Percentiles rank a stretch among this genome's conserved stretches.
Evolutionary conservation across 1,140 invertebrate genomes (phyloP).

Genomic region (Hetaerina americana): DNA sequence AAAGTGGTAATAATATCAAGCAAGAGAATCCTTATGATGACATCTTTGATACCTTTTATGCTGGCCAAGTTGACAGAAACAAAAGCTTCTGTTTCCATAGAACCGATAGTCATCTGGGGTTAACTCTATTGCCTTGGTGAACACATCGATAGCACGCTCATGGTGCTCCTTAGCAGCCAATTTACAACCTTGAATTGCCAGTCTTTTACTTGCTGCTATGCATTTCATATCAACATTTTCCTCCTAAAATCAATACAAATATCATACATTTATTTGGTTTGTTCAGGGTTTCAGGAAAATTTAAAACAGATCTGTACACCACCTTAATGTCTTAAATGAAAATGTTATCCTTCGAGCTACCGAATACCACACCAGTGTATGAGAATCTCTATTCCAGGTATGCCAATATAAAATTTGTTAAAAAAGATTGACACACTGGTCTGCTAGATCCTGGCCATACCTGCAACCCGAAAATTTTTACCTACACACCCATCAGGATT

Average conservation of each 20-base stretch:
- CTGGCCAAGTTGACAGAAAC: conserved; percentile 13
- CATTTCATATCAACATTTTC: background rate
- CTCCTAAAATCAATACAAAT: background rate
- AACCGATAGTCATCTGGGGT: conserved; percentile 12
- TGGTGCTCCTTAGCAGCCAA: conserved; percentile 11
- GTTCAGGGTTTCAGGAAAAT: too few species aligned
- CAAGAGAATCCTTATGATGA: background rate
- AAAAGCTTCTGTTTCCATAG: conserved; percentile 14
- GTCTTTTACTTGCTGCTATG: conserved; percentile 3
- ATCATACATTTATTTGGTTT: too few species aligned
- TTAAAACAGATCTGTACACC: too few species aligned
- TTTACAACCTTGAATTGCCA: conserved; percentile 10
- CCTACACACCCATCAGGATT: too few species aligned
- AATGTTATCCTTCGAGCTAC: too few species aligned
- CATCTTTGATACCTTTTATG: conserved; percentile 9
- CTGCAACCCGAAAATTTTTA: too few species aligned
- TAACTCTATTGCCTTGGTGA: conserved; percentile 13
- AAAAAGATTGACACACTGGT: too few species aligned
- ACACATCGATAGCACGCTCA: conserved; percentile 7
- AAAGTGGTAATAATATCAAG: background rate
- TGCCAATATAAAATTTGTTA: too few species aligned
- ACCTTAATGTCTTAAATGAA: too few species aligned
- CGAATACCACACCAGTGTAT: too few species aligned
- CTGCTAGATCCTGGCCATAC: too few species aligned
- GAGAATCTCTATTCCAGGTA: too few species aligned